A percentile compares a stretch with the other conserved stretches of the same genome.
Evolutionary conservation across 2,888 invertebrate species (phyloP).

Genomic region (Torymus tubicola): DNA sequence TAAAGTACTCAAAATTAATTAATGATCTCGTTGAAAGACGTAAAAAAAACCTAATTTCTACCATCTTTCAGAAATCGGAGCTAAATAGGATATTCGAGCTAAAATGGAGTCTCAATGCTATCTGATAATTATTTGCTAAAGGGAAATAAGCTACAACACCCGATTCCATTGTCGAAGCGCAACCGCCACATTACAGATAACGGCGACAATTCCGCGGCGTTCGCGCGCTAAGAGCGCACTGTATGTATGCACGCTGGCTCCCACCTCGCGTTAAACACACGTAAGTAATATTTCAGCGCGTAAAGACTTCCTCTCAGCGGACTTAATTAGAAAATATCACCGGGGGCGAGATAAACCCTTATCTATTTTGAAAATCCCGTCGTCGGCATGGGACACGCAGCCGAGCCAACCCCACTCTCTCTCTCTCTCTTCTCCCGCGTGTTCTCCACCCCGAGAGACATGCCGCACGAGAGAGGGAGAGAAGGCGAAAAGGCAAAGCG

Average conservation of each 20-base stretch:
- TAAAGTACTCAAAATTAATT: too few relatives aligned
- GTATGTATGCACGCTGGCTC: too few relatives aligned
- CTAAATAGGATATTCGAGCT: too few relatives aligned
- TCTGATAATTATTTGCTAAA: too few relatives aligned
- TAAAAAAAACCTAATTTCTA: too few relatives aligned
- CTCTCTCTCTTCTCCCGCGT: not conserved
- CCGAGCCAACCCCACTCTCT: not conserved
- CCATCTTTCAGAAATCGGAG: too few relatives aligned
- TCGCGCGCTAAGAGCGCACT: too few relatives aligned
- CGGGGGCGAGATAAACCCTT: constrained; percentile 34
- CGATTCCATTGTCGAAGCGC: not conserved
- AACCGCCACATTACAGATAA: not conserved
- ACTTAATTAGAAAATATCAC: constrained; percentile 40
- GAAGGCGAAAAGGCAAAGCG: too few relatives aligned
- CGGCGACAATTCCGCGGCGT: not conserved
- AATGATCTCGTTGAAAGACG: too few relatives aligned
- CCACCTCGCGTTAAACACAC: not conserved
- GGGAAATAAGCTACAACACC: not conserved
- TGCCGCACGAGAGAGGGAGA: not conserved
- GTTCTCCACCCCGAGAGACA: not conserved
- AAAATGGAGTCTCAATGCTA: too few relatives aligned
- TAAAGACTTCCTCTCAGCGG: not conserved
- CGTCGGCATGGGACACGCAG: not conserved
- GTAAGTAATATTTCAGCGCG: not conserved
- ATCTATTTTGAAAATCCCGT: constrained; percentile 40